phyloP scores from a whole-genome alignment of 2,888 invertebrate species.

The Drosophila rubida region DNA sequence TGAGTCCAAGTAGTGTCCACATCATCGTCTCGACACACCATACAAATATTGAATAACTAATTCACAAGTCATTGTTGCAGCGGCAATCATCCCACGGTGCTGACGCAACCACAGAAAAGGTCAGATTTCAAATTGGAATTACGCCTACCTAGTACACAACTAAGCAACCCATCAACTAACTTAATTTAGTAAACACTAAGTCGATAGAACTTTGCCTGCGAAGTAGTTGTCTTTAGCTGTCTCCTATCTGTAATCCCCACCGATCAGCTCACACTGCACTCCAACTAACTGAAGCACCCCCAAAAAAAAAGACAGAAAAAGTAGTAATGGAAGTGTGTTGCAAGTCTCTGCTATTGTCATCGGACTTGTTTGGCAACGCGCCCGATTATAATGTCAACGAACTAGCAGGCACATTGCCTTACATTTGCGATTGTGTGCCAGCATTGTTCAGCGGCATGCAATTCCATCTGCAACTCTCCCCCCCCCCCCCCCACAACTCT shows the following conservation, averaged over 20 bases:
- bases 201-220: conserved; percentile 15
- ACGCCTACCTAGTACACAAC: conserved; percentile 7
- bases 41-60: conserved; percentile 34
- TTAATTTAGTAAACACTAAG: conserved; percentile 13
- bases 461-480: conserved; percentile 15
- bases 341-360: conserved; percentile 46
- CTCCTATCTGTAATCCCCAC: conserved; percentile 14
- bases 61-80: conserved; percentile 82
- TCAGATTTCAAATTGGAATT: conserved; percentile 74
- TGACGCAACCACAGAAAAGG: conserved; percentile 84
- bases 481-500: too few species aligned
- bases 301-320: conserved; percentile 29
- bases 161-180: neutral
- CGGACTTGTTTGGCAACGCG: conserved; percentile 41
- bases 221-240: conserved; percentile 32
- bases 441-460: conserved; percentile 48
- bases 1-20: too few species aligned
- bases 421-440: conserved; percentile 68
- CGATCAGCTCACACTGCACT: conserved; percentile 34
- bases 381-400: conserved; percentile 65
- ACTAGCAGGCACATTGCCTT: conserved; percentile 65
- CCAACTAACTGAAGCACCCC: too few species aligned
- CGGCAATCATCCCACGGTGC: conserved; percentile 83
- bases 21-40: too few species aligned
- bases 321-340: neutral